Percentiles rank a stretch among this genome's conserved stretches.
Conservation (phyloP, 2,797 vertebrate genomes). For the Galagoides demidoff region DNA sequence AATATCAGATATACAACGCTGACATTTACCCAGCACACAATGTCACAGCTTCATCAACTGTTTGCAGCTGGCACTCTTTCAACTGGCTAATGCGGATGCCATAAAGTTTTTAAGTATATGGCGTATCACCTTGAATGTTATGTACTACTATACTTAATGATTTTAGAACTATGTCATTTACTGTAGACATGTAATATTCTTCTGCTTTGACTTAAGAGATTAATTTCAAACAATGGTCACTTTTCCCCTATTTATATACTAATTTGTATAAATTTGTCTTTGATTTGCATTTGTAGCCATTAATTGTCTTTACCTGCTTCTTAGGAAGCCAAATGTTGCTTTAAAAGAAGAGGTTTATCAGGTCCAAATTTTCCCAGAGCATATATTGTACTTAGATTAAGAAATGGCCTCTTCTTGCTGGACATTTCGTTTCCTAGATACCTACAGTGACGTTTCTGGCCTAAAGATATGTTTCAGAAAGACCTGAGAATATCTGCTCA, state of each 20-base stretch:
- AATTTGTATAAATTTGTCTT: not conserved
- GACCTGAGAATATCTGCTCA: not conserved
- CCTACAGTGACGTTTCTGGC: not conserved
- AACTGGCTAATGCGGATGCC: not conserved
- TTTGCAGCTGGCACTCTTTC: not conserved
- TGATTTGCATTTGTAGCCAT: not conserved
- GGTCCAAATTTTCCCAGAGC: not conserved
- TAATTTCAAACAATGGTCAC: not conserved
- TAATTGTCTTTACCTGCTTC: not conserved
- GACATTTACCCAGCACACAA: not conserved
- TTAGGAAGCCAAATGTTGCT: not conserved
- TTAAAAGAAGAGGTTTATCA: not conserved
- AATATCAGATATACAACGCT: not conserved
- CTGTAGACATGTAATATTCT: too few relatives aligned
- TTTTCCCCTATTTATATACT: not conserved
- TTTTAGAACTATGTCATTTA: slow-evolving; percentile 3
- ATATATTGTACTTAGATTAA: not conserved
- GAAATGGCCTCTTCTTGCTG: not conserved
- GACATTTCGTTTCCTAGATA: not conserved
- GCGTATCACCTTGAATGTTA: not conserved
- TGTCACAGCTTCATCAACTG: not conserved
- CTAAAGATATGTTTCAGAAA: not conserved
- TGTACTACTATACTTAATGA: not conserved
- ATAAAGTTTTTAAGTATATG: not conserved
- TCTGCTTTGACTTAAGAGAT: not conserved